phyloP scores from a whole-genome alignment of 2,888 invertebrate genomes.

The Itoplectis maculator region DNA sequence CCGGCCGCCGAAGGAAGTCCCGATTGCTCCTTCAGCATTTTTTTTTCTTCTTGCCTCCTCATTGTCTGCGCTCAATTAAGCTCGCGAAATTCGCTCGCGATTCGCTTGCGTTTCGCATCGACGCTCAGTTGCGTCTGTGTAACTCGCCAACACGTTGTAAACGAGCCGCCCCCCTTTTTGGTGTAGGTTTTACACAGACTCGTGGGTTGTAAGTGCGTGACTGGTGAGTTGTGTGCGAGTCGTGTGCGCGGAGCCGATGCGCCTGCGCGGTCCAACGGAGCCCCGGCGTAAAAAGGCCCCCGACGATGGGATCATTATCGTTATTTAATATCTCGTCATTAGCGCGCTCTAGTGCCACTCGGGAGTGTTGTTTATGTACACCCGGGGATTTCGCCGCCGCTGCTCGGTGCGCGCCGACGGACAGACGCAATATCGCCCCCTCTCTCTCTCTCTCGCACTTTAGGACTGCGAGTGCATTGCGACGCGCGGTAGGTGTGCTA shows the following conservation, averaged over 20 bases:
- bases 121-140: conserved; percentile 22
- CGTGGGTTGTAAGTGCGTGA: too few relatives aligned
- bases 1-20: conserved; percentile 70
- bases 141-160: conserved; percentile 31
- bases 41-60: conserved; percentile 64
- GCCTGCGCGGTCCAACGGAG: conserved; percentile 5
- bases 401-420: conserved; percentile 14
- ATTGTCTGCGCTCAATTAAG: conserved; percentile 81
- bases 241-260: conserved; percentile 11
- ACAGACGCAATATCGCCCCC: background rate
- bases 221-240: too few relatives aligned
- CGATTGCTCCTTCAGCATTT: conserved; percentile 69
- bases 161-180: background rate
- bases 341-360: conserved; percentile 82
- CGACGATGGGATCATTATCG: conserved; percentile 82
- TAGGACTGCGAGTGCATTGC: conserved; percentile 2
- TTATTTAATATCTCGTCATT: conserved; percentile 85
- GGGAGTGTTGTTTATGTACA: conserved; percentile 82
- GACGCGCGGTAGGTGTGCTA: conserved; percentile 47
- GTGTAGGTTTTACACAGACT: background rate
- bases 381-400: conserved; percentile 62
- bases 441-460: background rate
- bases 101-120: conserved; percentile 39
- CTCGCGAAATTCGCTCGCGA: conserved; percentile 77
- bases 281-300: conserved; percentile 74